Percentiles rank a stretch among this genome's conserved stretches.
These are phyloP conservation scores for Paracanthobrama guichenoti DNA, from an alignment of 2,113 vertebrate species.

Conservation along the genomic window DNA sequence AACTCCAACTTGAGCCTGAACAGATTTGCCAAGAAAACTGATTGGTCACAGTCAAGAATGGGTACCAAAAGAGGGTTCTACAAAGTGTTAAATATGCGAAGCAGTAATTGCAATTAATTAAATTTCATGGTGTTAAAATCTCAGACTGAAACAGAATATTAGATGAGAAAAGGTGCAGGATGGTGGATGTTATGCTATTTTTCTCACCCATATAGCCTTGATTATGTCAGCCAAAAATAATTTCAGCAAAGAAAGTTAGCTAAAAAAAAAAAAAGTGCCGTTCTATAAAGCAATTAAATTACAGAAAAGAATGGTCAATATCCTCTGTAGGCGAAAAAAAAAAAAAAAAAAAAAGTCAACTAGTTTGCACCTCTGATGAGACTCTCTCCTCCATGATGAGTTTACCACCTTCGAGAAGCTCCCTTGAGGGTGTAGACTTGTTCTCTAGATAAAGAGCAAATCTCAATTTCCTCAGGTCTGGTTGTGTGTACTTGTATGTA, in stretches of 20 bases:
- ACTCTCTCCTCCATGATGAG: neutral
- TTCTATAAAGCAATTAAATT: no score
- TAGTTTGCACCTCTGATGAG: neutral
- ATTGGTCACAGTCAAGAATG: neutral
- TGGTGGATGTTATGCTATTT: neutral
- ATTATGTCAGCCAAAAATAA: no score
- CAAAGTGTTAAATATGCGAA: neutral
- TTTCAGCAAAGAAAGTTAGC: no score
- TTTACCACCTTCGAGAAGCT: neutral
- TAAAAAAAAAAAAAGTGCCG: no score
- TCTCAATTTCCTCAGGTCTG: neutral
- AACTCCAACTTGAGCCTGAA: neutral
- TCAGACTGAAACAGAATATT: neutral
- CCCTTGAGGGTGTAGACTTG: neutral
- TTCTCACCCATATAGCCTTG: neutral
- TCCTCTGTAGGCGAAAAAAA: neutral
- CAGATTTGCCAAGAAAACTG: neutral
- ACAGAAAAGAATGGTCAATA: no score
- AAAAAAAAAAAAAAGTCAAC: neutral
- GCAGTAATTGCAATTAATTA: neutral
- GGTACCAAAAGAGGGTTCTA: neutral
- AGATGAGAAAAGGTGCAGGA: neutral
- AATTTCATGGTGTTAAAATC: neutral
- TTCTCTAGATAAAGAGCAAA: neutral
- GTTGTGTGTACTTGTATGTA: neutral